phyloP scores from a whole-genome alignment of 1,140 invertebrate genomes.

The Cydia pomonella region DNA sequence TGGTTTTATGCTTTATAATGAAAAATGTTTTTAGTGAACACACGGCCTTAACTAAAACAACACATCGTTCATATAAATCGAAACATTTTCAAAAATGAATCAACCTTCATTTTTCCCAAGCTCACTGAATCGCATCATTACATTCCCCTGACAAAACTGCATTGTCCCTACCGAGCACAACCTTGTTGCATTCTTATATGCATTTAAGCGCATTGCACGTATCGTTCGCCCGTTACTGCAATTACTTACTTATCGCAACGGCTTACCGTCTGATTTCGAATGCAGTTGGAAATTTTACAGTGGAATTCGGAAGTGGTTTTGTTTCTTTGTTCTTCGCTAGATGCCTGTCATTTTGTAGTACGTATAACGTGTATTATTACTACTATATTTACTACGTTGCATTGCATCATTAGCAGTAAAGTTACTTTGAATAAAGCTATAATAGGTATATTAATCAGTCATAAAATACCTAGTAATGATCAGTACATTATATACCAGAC shows the following conservation, averaged over 20 bases:
- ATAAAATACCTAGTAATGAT: no score
- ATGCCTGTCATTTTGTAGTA: not conserved
- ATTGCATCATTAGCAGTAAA: not conserved
- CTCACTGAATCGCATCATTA: conserved; percentile 8
- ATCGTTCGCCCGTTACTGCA: not conserved
- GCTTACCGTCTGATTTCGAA: not conserved
- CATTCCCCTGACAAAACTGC: conserved; percentile 9
- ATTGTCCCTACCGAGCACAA: conserved; percentile 13
- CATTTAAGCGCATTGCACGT: conserved; percentile 28
- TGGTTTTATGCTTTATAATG: no score
- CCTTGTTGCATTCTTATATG: conserved; percentile 29
- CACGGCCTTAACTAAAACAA: no score
- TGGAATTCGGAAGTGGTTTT: conserved; percentile 8
- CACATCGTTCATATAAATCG: not conserved
- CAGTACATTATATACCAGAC: no score
- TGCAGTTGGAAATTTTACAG: not conserved
- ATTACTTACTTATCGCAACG: not conserved
- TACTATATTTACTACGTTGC: not conserved
- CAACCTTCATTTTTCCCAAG: not conserved
- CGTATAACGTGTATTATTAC: not conserved
- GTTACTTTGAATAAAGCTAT: no score
- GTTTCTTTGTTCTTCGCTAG: not conserved
- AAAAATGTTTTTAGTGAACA: no score
- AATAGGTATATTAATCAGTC: no score
- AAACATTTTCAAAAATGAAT: not conserved